phyloP scores from a whole-genome alignment of 2,113 vertebrate species.

The Petroica traversi region DNA sequence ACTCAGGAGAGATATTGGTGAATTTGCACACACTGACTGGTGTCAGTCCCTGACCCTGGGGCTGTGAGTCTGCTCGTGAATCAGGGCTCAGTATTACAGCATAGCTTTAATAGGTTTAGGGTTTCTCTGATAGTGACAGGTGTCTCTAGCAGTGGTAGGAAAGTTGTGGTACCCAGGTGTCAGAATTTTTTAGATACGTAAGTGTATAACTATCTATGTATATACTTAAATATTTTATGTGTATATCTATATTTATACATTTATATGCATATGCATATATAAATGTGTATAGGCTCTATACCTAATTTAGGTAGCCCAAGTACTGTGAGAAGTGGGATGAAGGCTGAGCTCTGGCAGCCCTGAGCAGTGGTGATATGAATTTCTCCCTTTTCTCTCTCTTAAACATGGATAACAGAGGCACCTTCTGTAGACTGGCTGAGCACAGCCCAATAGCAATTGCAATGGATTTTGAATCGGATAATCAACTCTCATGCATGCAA shows the following conservation, averaged over 20 bases:
- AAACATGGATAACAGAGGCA: not conserved
- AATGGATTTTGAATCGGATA: not conserved
- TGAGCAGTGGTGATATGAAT: not conserved
- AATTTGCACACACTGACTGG: accelerated
- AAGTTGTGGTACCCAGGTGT: not conserved
- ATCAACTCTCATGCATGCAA: not conserved
- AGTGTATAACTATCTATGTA: not conserved
- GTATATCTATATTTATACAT: not conserved
- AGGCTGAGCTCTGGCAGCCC: not conserved
- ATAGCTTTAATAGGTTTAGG: not conserved
- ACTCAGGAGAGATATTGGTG: accelerated
- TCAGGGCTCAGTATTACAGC: not conserved
- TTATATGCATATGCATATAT: not conserved
- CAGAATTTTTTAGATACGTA: not conserved
- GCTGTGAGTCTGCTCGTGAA: not conserved
- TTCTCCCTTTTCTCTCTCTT: not conserved
- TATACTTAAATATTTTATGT: not conserved
- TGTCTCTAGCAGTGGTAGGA: not conserved
- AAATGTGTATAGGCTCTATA: not conserved
- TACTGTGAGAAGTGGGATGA: not conserved
- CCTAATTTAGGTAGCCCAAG: not conserved
- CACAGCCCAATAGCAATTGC: not conserved
- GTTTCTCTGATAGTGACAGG: not conserved
- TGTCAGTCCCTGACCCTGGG: not conserved
- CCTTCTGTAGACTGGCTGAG: not conserved